phyloP scores from a whole-genome alignment of 1,140 invertebrate genomes.

The Drosophila pandora region DNA sequence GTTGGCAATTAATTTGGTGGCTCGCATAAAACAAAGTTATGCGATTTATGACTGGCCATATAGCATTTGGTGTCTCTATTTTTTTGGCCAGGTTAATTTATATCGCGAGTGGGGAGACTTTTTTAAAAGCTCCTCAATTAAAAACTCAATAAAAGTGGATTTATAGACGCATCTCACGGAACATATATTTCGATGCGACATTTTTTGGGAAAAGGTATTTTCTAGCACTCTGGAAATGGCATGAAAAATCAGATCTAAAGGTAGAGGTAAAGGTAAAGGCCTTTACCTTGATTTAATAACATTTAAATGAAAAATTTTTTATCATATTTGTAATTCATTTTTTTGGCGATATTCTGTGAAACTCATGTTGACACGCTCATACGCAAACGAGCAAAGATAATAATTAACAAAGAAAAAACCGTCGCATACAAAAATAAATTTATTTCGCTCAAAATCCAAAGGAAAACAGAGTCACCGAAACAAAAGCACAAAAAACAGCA shows the following conservation, averaged over 20 bases:
- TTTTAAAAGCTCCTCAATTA: slow-evolving; percentile 11
- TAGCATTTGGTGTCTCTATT: slow-evolving; percentile 26
- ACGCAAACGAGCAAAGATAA: slow-evolving; percentile 34
- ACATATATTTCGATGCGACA: no score
- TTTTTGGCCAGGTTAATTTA: slow-evolving; percentile 31
- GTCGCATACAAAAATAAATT: slow-evolving; percentile 28
- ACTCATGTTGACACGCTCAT: slow-evolving; percentile 24
- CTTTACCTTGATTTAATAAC: neutral
- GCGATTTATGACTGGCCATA: slow-evolving; percentile 62
- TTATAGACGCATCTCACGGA: slow-evolving; percentile 2
- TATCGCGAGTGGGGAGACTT: neutral
- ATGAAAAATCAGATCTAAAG: neutral
- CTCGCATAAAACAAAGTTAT: slow-evolving; percentile 64
- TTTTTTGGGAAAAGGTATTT: neutral
- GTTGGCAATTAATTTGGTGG: slow-evolving; percentile 71
- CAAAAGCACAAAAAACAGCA: slow-evolving; percentile 9
- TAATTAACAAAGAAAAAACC: slow-evolving; percentile 9
- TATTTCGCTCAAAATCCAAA: slow-evolving; percentile 36
- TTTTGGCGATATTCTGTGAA: slow-evolving; percentile 26
- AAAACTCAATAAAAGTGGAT: slow-evolving; percentile 6
- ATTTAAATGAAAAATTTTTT: neutral
- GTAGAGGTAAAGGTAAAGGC: no score
- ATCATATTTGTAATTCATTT: slow-evolving; percentile 7
- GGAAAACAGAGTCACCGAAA: slow-evolving; percentile 15
- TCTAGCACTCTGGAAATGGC: neutral